Evolutionary conservation across 2,797 vertebrate genomes (phyloP).

Genomic region (Chiroxiphia lanceolata): DNA sequence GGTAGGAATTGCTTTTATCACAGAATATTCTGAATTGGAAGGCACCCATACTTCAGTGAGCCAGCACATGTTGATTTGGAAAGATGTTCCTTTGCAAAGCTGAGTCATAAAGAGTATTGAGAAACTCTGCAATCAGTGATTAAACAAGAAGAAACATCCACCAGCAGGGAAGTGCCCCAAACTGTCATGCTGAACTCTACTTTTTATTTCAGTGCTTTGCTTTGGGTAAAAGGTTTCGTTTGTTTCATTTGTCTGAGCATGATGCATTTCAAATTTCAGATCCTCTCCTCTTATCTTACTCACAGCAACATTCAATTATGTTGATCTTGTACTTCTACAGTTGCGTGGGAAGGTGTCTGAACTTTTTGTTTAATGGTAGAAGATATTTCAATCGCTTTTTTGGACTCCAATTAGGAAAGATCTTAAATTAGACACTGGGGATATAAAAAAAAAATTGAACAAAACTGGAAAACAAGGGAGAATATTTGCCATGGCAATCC

Average conservation of each 20-base stretch:
- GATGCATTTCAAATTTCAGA: background rate
- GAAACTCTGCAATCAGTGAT: background rate
- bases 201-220: background rate
- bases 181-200: background rate
- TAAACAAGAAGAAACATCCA: background rate
- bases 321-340: background rate
- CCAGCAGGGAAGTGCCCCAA: background rate
- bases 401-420: background rate
- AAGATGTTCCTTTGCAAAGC: slow-evolving; percentile 13
- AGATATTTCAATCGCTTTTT: background rate
- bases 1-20: background rate
- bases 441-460: background rate
- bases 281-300: slow-evolving; percentile 18
- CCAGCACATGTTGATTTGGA: background rate
- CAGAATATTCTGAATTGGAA: background rate
- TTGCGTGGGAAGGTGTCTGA: background rate
- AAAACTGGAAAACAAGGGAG: background rate
- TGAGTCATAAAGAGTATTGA: slow-evolving; percentile 50
- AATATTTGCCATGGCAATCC: background rate
- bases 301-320: background rate
- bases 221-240: slow-evolving; percentile 11
- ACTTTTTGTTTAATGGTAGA: background rate
- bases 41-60: background rate
- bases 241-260: background rate
- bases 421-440: background rate